These are phyloP conservation scores for Acanthopagrus latus DNA, from an alignment of 2,797 vertebrate genomes.

Conservation along the genomic window DNA sequence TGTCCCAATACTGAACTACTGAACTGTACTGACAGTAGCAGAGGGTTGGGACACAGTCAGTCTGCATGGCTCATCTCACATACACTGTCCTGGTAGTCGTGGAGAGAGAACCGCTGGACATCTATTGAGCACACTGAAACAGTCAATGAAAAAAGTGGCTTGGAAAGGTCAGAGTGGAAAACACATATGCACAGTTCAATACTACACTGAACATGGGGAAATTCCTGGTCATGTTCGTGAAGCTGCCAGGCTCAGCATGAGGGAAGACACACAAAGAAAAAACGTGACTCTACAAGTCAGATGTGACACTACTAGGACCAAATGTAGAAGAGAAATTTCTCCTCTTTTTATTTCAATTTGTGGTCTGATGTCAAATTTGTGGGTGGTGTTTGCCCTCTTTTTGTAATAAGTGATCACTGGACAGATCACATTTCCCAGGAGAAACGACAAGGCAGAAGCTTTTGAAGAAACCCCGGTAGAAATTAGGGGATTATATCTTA, in stretches of 20 bases:
- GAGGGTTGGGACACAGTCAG: slow-evolving; percentile 13
- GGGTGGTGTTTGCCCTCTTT: neutral
- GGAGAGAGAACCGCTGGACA: slow-evolving; percentile 5
- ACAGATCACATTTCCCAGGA: neutral
- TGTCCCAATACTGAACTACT: slow-evolving; percentile 11
- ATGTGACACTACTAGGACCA: neutral
- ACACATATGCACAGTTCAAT: slow-evolving; percentile 13
- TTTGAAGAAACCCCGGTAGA: too few relatives aligned
- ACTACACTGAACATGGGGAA: neutral
- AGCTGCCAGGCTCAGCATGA: neutral
- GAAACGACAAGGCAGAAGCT: neutral
- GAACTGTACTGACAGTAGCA: slow-evolving; percentile 21
- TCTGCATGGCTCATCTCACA: slow-evolving; percentile 36
- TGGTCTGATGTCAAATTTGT: neutral
- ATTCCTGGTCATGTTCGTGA: neutral
- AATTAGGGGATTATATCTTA: too few relatives aligned
- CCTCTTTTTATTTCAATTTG: neutral
- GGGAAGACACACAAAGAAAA: neutral
- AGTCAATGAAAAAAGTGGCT: slow-evolving; percentile 19
- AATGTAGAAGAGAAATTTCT: neutral
- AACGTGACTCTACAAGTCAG: too few relatives aligned
- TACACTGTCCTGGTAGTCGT: neutral
- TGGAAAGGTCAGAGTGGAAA: slow-evolving; percentile 15
- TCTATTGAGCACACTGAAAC: slow-evolving; percentile 1
- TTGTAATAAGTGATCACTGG: neutral